phyloP scores from a whole-genome alignment of 1,140 invertebrate species.

The Drosophila repleta region DNA sequence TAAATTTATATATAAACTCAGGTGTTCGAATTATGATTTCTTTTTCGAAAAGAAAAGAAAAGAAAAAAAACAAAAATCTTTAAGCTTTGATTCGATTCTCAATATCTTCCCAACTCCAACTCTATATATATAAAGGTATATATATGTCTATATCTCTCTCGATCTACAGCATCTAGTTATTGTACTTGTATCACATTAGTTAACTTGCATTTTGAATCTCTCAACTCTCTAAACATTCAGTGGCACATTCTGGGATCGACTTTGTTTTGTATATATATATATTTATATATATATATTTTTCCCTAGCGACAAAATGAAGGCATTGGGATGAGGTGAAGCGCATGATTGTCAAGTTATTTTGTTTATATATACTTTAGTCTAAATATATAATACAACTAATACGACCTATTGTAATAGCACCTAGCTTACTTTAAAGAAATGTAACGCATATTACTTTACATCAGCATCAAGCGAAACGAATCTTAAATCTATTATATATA shows the following conservation, averaged over 20 bases:
- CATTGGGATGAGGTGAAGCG: constrained; percentile 21
- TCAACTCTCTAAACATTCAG: constrained; percentile 39
- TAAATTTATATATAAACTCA: constrained; percentile 67
- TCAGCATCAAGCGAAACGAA: constrained; percentile 59
- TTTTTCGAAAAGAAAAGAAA: too few species aligned
- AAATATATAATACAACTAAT: constrained; percentile 44
- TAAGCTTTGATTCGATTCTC: constrained; percentile 4
- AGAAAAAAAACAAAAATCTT: too few species aligned
- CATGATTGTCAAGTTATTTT: constrained; percentile 20
- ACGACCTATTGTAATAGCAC: constrained; percentile 49
- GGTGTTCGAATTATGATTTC: constrained; percentile 75
- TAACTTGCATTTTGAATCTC: constrained; percentile 41
- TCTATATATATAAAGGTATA: not conserved
- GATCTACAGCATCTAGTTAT: constrained; percentile 7
- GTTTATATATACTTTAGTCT: constrained; percentile 53
- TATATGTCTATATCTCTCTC: not conserved
- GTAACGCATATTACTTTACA: constrained; percentile 69
- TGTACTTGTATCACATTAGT: constrained; percentile 5
- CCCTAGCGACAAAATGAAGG: constrained; percentile 60
- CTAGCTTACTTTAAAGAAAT: constrained; percentile 68
- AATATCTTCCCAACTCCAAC: constrained; percentile 12
- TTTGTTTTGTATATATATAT: constrained; percentile 69
- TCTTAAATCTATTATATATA: constrained; percentile 45
- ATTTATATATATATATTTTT: constrained; percentile 68
- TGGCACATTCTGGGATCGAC: constrained; percentile 44